Evolutionary conservation across 2,113 vertebrate genomes (phyloP).

Genomic region (Otocyon megalotis): DNA sequence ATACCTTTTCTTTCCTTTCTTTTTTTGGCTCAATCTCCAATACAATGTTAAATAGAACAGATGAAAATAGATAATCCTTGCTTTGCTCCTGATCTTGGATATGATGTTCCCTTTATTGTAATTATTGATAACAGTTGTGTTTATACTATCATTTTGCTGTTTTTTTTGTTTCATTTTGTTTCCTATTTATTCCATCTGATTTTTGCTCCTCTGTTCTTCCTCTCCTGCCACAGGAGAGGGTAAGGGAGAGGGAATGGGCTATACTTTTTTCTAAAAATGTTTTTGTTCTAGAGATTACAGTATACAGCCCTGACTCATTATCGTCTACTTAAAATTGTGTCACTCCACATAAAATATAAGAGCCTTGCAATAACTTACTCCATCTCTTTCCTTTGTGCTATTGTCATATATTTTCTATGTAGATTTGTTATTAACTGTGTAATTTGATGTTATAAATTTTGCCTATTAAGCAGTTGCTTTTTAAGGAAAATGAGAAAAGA

Average conservation of each 20-base stretch:
- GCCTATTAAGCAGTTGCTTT: background rate
- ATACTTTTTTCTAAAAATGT: background rate
- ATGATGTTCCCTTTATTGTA: background rate
- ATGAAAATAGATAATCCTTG: background rate
- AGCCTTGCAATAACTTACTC: background rate
- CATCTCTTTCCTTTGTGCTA: background rate
- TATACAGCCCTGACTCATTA: background rate
- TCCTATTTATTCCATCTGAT: background rate
- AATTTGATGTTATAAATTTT: background rate
- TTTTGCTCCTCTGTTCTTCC: background rate
- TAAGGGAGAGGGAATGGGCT: background rate
- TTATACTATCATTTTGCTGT: background rate
- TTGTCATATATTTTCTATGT: background rate
- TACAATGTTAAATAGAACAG: background rate
- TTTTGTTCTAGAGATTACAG: background rate
- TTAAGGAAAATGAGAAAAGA: background rate
- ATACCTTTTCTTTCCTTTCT: background rate
- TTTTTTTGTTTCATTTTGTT: background rate
- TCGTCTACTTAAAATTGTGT: background rate
- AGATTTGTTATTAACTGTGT: background rate
- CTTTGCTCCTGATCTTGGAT: background rate
- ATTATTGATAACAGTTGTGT: background rate
- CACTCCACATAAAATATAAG: background rate
- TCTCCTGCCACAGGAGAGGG: background rate
- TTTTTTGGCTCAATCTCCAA: background rate